phyloP scores from a whole-genome alignment of 2,888 invertebrate genomes.

The Sarcophaga subvicina region DNA sequence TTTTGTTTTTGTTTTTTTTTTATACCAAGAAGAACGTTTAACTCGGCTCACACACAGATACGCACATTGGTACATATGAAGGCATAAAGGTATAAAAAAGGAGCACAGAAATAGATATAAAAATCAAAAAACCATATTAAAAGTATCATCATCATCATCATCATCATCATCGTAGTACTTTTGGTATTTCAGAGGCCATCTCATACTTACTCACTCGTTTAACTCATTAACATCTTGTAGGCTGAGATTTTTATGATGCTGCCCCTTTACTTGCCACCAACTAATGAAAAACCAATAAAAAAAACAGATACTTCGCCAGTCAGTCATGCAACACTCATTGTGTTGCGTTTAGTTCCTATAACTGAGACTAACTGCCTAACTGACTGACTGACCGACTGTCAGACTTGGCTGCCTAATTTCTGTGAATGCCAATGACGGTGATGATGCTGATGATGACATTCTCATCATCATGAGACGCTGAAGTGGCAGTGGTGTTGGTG shows the following conservation, averaged over 20 bases:
- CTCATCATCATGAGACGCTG: too few species aligned
- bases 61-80: too few species aligned
- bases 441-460: slow-evolving; percentile 19
- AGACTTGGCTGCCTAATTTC: neutral
- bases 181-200: neutral
- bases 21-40: slow-evolving; percentile 48
- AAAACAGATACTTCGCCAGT: neutral
- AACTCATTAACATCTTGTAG: neutral
- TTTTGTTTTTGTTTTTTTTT: slow-evolving; percentile 23
- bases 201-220: neutral
- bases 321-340: too few species aligned
- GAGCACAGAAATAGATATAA: slow-evolving; percentile 8
- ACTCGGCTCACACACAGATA: neutral
- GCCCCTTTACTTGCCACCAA: neutral
- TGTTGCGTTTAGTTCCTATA: too few species aligned
- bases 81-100: neutral
- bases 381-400: neutral
- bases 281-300: neutral
- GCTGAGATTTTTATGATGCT: neutral
- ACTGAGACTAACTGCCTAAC: too few species aligned
- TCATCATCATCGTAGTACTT: neutral
- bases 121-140: neutral
- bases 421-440: slow-evolving; percentile 2
- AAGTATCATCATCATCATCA: neutral
- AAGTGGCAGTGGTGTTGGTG: too few species aligned